phyloP scores from a whole-genome alignment of 1,140 invertebrate genomes.

The Pinna nobilis region DNA sequence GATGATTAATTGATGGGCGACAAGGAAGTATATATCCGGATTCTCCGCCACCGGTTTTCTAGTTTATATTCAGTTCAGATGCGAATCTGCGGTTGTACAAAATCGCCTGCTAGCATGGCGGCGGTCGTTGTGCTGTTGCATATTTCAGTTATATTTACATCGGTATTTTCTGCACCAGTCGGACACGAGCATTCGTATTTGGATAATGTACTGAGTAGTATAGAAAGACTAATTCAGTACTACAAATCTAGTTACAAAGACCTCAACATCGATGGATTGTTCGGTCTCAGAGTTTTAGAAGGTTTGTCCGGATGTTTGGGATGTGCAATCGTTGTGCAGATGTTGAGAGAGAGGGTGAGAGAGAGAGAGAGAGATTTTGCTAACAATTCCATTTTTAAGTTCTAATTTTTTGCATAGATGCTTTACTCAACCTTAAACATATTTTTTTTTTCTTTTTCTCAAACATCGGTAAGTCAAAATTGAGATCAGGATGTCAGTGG shows the following conservation, averaged over 20 bases:
- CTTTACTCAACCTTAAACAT: not conserved
- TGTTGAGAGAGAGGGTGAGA: slow-evolving; percentile 57
- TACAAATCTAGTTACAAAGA: slow-evolving; percentile 50
- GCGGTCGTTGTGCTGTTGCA: no score
- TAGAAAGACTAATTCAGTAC: slow-evolving; percentile 52
- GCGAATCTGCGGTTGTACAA: no score
- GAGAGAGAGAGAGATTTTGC: slow-evolving; percentile 61
- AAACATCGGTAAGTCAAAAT: no score
- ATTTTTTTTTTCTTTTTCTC: no score
- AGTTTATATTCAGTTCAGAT: no score
- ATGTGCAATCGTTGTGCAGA: not conserved
- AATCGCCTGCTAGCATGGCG: no score
- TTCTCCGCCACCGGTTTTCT: no score
- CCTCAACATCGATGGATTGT: slow-evolving; percentile 59
- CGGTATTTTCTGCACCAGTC: not conserved
- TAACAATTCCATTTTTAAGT: slow-evolving; percentile 31
- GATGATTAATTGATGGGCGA: no score
- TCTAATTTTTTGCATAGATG: not conserved
- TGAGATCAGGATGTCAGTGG: no score
- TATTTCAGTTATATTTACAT: no score
- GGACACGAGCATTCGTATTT: not conserved
- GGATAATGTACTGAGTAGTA: slow-evolving; percentile 8
- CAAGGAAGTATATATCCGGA: no score
- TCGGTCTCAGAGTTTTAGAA: slow-evolving; percentile 58
- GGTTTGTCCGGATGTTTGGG: slow-evolving; percentile 32